Conservation (phyloP, 2,888 invertebrate species). For the Merodon equestris region DNA sequence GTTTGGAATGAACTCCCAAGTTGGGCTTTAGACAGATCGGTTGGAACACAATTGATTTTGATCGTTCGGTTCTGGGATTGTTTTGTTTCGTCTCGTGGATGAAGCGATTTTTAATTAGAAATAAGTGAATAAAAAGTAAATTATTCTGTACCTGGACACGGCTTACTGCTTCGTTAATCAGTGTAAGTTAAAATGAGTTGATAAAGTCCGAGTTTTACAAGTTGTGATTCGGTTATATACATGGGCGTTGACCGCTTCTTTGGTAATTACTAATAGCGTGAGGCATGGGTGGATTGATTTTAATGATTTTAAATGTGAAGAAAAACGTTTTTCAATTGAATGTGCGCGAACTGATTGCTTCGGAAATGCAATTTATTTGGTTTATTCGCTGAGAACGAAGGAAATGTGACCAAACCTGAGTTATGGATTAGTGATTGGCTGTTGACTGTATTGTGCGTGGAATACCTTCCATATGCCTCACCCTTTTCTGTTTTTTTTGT, state of each 20-base stretch:
- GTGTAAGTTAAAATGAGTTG: slow-evolving; percentile 19
- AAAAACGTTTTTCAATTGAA: no score
- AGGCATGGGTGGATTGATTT: no score
- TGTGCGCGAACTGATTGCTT: no score
- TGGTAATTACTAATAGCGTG: slow-evolving; percentile 6
- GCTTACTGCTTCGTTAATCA: slow-evolving; percentile 12
- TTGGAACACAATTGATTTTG: background rate
- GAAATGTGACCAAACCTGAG: no score
- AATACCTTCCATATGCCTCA: no score
- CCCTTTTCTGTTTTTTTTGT: no score
- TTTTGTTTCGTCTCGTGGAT: slow-evolving; percentile 31
- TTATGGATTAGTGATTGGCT: no score
- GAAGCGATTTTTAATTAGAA: background rate
- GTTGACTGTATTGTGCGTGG: no score
- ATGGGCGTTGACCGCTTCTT: slow-evolving; percentile 45
- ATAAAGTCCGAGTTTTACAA: background rate
- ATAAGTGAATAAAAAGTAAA: background rate
- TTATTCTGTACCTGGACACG: background rate
- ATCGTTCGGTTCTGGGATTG: slow-evolving; percentile 21
- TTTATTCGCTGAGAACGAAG: no score
- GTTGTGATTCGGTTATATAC: slow-evolving; percentile 1
- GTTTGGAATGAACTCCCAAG: slow-evolving; percentile 23
- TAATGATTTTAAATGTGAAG: no score
- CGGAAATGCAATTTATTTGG: no score
- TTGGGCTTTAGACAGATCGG: slow-evolving; percentile 17